Percentiles rank a stretch among this genome's conserved stretches.
Evolutionary conservation across 1,140 invertebrate genomes (phyloP).

Genomic region (Drosophila punjabiensis): DNA sequence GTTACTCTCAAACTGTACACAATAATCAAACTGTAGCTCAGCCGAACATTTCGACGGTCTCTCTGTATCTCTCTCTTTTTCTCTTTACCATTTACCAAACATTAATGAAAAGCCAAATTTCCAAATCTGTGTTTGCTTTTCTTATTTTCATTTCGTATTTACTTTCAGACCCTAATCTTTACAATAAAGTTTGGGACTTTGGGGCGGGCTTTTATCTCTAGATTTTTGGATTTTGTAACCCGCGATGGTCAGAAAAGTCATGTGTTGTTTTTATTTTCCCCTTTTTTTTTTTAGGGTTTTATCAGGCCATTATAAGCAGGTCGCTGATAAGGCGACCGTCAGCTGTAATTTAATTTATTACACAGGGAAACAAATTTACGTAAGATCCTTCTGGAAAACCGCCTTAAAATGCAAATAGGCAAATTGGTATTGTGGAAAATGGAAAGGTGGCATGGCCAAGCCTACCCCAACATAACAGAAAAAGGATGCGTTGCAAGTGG

Average conservation of each 20-base stretch:
- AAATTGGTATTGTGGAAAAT: not conserved
- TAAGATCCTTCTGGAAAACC: not conserved
- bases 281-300: constrained; percentile 44
- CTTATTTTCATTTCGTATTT: constrained; percentile 40
- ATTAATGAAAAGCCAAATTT: constrained; percentile 42
- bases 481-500: constrained; percentile 71
- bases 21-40: constrained; percentile 35
- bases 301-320: constrained; percentile 67
- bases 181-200: constrained; percentile 29
- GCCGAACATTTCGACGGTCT: not conserved
- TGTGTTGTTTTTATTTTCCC: constrained; percentile 35
- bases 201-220: constrained; percentile 37
- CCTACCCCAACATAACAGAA: constrained; percentile 50
- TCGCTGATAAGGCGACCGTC: constrained; percentile 66
- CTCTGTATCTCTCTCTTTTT: not conserved
- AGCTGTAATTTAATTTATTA: constrained; percentile 51
- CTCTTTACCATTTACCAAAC: constrained; percentile 21
- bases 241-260: constrained; percentile 49
- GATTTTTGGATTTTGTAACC: constrained; percentile 33
- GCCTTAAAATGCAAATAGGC: constrained; percentile 1
- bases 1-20: constrained; percentile 9
- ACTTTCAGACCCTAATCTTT: constrained; percentile 23
- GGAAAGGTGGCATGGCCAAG: not conserved
- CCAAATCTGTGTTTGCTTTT: constrained; percentile 52
- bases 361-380: not conserved